Percentiles rank a stretch among this genome's conserved stretches.
phyloP scores from a whole-genome alignment of 2,888 invertebrate genomes.

The Candidula unifasciata region DNA sequence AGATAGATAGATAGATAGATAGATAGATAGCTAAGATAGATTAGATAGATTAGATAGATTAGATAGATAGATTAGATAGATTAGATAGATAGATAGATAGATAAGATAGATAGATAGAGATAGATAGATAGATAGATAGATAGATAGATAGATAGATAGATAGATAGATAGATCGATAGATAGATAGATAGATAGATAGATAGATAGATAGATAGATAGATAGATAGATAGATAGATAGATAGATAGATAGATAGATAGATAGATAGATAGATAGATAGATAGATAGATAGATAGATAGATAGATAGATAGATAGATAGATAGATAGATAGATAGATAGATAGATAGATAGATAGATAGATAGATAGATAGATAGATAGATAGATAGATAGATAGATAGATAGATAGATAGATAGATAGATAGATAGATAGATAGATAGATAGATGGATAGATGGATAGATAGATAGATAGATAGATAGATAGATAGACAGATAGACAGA shows the following conservation, averaged over 20 bases:
- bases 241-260: too few species aligned
- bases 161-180: conserved; percentile 11
- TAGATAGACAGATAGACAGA: too few species aligned
- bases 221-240: too few species aligned
- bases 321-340: conserved; percentile 15
- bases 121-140: conserved; percentile 15
- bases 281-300: conserved; percentile 15
- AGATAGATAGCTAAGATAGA: too few species aligned
- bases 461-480: too few species aligned
- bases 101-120: conserved; percentile 15
- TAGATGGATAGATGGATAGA: not conserved
- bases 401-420: conserved; percentile 18
- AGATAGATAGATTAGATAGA: conserved; percentile 10
- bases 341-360: conserved; percentile 8
- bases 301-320: conserved; percentile 15
- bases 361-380: not conserved
- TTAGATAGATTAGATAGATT: too few species aligned
- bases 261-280: conserved; percentile 15
- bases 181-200: too few species aligned
- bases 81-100: conserved; percentile 4
- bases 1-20: too few species aligned
- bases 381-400: conserved; percentile 15
- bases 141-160: conserved; percentile 11
- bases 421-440: conserved; percentile 20
- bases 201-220: too few species aligned